A percentile compares a stretch with the other conserved stretches of the same genome.
Evolutionary conservation across 2,888 invertebrate species (phyloP).

Genomic region (Andrena bucephala): DNA sequence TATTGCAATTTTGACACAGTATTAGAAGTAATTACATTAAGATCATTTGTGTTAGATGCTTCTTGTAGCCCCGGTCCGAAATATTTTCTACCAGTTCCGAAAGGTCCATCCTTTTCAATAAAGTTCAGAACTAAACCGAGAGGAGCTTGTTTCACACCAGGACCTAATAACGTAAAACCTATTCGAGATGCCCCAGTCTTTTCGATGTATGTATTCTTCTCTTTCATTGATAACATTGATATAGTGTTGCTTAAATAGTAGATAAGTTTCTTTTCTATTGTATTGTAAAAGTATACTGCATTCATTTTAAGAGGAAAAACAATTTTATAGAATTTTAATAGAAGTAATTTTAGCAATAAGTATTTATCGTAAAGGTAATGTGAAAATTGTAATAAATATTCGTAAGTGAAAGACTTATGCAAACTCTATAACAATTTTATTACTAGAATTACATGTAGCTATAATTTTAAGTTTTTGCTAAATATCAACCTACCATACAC

Average conservation of each 20-base stretch:
- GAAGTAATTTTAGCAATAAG: too few species aligned
- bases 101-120: constrained; percentile 70
- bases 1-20: background rate
- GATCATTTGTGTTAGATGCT: constrained; percentile 27
- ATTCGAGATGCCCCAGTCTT: constrained; percentile 67
- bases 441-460: too few species aligned
- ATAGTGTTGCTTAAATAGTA: background rate
- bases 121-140: constrained; percentile 66
- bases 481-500: too few species aligned
- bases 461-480: too few species aligned
- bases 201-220: constrained; percentile 64
- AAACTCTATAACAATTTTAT: too few species aligned
- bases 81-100: constrained; percentile 59
- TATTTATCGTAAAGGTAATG: too few species aligned
- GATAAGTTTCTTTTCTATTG: background rate
- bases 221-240: background rate
- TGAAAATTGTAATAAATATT: too few species aligned
- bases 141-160: constrained; percentile 55
- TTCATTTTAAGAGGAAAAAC: too few species aligned
- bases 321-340: too few species aligned
- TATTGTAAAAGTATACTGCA: background rate
- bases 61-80: constrained; percentile 72
- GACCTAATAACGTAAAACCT: constrained; percentile 66
- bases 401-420: too few species aligned
- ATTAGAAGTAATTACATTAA: background rate